Conservation (phyloP, 2,797 vertebrate species). For the Rhinichthys osculus region DNA sequence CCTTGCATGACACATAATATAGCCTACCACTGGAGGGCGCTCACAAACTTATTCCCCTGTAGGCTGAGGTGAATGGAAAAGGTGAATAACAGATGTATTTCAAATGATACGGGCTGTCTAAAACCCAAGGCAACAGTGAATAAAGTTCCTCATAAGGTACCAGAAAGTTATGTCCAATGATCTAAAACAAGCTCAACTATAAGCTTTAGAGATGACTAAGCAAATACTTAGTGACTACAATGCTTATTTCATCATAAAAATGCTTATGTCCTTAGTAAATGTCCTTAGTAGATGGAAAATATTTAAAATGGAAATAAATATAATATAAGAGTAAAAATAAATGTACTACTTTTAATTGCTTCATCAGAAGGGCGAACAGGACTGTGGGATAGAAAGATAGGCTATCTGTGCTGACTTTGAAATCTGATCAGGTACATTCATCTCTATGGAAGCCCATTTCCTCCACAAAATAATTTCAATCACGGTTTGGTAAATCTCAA, state of each 20-base stretch:
- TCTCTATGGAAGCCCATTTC: not conserved
- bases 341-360: not conserved
- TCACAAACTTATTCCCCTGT: not conserved
- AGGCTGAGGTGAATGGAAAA: not conserved
- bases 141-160: not conserved
- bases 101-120: not conserved
- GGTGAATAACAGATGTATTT: not conserved
- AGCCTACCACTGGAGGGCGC: slow-evolving; percentile 20
- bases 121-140: not conserved
- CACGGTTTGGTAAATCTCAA: not conserved
- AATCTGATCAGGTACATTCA: not conserved
- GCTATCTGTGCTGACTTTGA: too few species aligned
- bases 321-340: not conserved
- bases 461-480: not conserved
- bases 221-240: not conserved
- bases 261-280: not conserved
- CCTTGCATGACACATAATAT: not conserved
- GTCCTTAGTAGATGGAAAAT: not conserved
- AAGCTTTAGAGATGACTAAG: not conserved
- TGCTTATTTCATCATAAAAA: not conserved
- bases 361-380: too few species aligned
- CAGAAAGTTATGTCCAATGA: not conserved
- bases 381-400: too few species aligned
- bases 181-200: not conserved
- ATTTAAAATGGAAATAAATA: too few species aligned